Conservation (phyloP, 2,888 invertebrate species). For the Oxyteleia sp. region DNA sequence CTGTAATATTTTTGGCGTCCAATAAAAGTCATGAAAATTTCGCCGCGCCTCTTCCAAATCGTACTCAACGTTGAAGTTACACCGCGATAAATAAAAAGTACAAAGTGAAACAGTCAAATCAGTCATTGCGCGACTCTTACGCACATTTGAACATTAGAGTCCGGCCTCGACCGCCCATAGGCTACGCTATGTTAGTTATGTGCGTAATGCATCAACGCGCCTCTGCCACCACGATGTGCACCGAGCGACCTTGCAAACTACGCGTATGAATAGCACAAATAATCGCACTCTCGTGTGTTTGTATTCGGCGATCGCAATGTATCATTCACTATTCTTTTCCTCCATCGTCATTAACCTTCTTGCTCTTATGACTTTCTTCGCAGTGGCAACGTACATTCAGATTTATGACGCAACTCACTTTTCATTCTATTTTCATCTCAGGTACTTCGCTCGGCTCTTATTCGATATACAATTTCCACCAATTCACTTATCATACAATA, state of each 20-base stretch:
- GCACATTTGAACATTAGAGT: conserved; percentile 33
- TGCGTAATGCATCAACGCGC: conserved; percentile 74
- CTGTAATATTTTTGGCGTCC: no score
- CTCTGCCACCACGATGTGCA: conserved; percentile 77
- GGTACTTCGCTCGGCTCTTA: conserved; percentile 43
- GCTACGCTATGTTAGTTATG: conserved; percentile 61
- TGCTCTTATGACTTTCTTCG: conserved; percentile 71
- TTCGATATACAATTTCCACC: conserved; percentile 58
- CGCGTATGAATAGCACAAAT: conserved; percentile 76
- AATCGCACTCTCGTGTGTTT: conserved; percentile 65
- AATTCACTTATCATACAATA: conserved; percentile 69
- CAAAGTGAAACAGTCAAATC: conserved; percentile 23
- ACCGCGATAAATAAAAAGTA: conserved; percentile 1
- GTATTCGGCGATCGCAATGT: conserved; percentile 70
- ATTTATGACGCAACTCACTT: conserved; percentile 69
- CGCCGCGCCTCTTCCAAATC: not conserved
- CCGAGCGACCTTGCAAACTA: conserved; percentile 81
- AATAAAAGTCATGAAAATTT: no score
- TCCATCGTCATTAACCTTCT: conserved; percentile 70
- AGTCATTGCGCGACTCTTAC: conserved; percentile 14
- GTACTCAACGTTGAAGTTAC: not conserved
- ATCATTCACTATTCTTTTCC: conserved; percentile 70
- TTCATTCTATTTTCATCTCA: conserved; percentile 72
- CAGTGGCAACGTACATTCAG: conserved; percentile 54
- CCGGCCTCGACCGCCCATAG: conserved; percentile 65